These are phyloP conservation scores for Polydrusus tereticollis DNA, from an alignment of 2,888 invertebrate genomes.

Conservation along the genomic window DNA sequence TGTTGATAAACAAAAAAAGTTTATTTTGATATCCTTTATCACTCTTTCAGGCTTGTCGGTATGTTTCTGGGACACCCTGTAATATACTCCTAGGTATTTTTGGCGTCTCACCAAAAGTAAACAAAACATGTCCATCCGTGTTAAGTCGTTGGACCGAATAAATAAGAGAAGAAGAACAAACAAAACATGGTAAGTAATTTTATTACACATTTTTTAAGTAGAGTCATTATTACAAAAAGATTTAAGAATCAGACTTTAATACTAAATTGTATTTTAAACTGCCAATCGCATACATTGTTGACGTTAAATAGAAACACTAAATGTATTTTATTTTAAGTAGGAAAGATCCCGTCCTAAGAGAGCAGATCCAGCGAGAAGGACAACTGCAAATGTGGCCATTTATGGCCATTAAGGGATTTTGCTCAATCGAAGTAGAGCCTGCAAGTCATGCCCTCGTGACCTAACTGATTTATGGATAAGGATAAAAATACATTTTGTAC, in stretches of 20 bases:
- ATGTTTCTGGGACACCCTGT: no score
- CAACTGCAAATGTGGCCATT: slow-evolving; percentile 65
- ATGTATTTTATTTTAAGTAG: slow-evolving; percentile 55
- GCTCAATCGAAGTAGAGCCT: slow-evolving; percentile 61
- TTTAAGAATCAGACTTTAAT: neutral
- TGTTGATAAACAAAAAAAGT: no score
- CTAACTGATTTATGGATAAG: slow-evolving; percentile 4
- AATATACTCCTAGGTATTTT: no score
- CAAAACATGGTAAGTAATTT: no score
- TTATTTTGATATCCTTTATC: no score
- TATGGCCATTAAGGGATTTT: slow-evolving; percentile 67
- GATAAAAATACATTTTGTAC: neutral
- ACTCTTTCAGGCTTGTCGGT: no score
- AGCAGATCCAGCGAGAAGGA: slow-evolving; percentile 54
- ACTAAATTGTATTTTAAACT: neutral
- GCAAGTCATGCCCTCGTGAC: slow-evolving; percentile 12
- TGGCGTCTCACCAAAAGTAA: no score
- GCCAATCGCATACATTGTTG: slow-evolving; percentile 13
- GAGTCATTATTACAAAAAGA: no score
- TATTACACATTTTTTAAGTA: no score
- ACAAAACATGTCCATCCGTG: no score
- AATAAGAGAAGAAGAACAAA: no score
- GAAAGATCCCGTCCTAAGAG: slow-evolving; percentile 55
- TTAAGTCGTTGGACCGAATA: no score
- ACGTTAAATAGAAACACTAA: slow-evolving; percentile 54